A percentile compares a stretch with the other conserved stretches of the same genome.
Conservation (phyloP, 1,140 invertebrate species). For the Scaptomyza pallida region DNA sequence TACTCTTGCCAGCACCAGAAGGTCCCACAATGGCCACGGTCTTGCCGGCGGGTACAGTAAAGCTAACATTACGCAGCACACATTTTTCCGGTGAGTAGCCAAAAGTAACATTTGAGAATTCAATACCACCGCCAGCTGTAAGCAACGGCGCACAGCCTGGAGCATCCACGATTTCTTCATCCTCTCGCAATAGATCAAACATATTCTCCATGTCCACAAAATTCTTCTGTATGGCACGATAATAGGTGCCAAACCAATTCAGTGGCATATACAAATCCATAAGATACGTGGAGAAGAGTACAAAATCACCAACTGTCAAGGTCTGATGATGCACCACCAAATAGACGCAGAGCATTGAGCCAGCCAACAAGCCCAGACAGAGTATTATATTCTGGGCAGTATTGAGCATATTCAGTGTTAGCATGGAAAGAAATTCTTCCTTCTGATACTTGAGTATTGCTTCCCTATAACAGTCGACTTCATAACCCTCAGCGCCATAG, state of each 20-base stretch:
- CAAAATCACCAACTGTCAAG: slow-evolving; percentile 96
- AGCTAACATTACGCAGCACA: slow-evolving; percentile 93
- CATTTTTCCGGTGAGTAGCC: slow-evolving; percentile 92
- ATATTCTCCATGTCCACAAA: slow-evolving; percentile 99
- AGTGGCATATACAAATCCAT: slow-evolving; percentile 97
- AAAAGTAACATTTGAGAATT: slow-evolving; percentile 96
- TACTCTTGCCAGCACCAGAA: slow-evolving; percentile 95
- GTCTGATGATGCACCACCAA: slow-evolving; percentile 88
- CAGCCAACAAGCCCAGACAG: slow-evolving; percentile 92
- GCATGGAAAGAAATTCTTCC: slow-evolving; percentile 94
- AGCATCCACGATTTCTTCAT: slow-evolving; percentile 93
- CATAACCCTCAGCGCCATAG: slow-evolving; percentile 96
- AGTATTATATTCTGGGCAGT: slow-evolving; percentile 95
- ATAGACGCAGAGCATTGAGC: slow-evolving; percentile 94
- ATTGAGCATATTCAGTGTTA: slow-evolving; percentile 95
- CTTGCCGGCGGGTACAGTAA: slow-evolving; percentile 93
- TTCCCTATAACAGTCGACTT: slow-evolving; percentile 92
- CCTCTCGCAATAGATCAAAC: slow-evolving; percentile 96
- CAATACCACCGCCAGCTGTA: slow-evolving; percentile 90
- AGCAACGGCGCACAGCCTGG: slow-evolving; percentile 90
- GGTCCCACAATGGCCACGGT: slow-evolving; percentile 94
- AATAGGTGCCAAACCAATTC: slow-evolving; percentile 99
- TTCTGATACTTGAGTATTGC: slow-evolving; percentile 93
- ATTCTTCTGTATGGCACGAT: slow-evolving; percentile 97
- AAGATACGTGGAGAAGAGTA: slow-evolving; percentile 97